These are phyloP conservation scores for Agrochola macilenta DNA, from an alignment of 2,888 invertebrate species.

Conservation along the genomic window DNA sequence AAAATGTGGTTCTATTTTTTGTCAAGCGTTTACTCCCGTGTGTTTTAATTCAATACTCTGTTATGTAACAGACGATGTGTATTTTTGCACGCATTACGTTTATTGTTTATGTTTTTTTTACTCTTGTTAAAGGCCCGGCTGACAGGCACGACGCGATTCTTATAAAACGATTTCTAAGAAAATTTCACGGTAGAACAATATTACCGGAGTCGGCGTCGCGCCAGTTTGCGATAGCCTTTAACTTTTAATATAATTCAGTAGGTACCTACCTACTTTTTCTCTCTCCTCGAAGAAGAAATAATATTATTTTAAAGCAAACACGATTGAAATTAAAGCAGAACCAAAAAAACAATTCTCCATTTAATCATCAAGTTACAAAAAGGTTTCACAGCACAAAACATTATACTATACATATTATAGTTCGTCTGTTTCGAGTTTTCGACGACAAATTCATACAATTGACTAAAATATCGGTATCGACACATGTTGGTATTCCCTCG, in stretches of 20 bases:
- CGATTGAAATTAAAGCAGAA: not conserved
- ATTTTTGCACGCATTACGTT: constrained; percentile 2
- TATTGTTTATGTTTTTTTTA: constrained; percentile 1
- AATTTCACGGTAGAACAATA: too few relatives aligned
- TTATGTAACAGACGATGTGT: not conserved
- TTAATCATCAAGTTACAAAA: constrained; percentile 5
- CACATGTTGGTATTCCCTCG: constrained; percentile 51
- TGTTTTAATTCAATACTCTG: constrained; percentile 22
- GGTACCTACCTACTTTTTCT: not conserved
- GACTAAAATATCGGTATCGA: constrained; percentile 42
- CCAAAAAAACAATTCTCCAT: not conserved
- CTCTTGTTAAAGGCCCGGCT: not conserved
- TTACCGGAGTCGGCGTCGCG: too few relatives aligned
- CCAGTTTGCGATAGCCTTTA: too few relatives aligned
- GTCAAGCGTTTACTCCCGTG: constrained; percentile 1
- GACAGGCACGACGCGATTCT: too few relatives aligned
- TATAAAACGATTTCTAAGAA: too few relatives aligned
- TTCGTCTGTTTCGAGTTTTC: not conserved
- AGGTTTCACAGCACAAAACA: not conserved
- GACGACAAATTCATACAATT: constrained; percentile 4
- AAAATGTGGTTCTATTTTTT: constrained; percentile 32
- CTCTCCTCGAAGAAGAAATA: not conserved
- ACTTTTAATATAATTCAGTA: too few relatives aligned
- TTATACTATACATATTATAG: not conserved
- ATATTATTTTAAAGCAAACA: not conserved